Base-by-base conservation (phyloP, 2,113 vertebrate species). In the Cololabis saira region DNA sequence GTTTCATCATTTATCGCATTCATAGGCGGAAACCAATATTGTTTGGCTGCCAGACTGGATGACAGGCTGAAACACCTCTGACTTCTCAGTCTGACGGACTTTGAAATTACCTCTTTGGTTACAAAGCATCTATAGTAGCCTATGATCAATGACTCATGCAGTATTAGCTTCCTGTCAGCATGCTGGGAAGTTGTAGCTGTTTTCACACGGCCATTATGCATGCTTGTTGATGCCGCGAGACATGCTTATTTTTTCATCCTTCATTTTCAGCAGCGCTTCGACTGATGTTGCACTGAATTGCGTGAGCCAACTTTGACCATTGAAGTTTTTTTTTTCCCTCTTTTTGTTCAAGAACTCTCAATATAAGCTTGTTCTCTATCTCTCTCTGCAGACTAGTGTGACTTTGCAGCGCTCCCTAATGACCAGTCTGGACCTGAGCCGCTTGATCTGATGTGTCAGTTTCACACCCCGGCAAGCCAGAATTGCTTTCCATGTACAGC, bases 181-280 rank as follows among this genome's bases (percentile, higher is more conserved):
- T 76, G 83, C 83, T 58, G 50, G 63, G 66, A 80, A 62, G 67
- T 86, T 74, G 77, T 80, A 61, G 66, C 76, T 82, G 80, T 88
- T 85, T 87, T 81, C 74, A 72, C 67, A 80, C 64, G 68, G 42
- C 74, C 80, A 86, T 89, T 89, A 80, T 88, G 78, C 86, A 85
- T 55, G 76, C 76, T 87, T 87, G 87, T 87, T 88, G 90, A 89
- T 80, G 87, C 89, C 83, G 74, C 52, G 0, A 85, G 89, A 84
- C 84, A 78, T 60, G 62, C 8, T 70, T 81, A 16, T 63, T 71
- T 57, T 71, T 59, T 22, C 10, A 48, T 24, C 66, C 70, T 77
- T 74, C 55, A 43, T 76, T 88, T 80, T 61, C 27, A 65, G 53
- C 55, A 14, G 17, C 67, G 63, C 58, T 30, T 71, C 44, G 18